Conservation (phyloP, 2,113 vertebrate genomes). For the Barnardius zonarius region DNA sequence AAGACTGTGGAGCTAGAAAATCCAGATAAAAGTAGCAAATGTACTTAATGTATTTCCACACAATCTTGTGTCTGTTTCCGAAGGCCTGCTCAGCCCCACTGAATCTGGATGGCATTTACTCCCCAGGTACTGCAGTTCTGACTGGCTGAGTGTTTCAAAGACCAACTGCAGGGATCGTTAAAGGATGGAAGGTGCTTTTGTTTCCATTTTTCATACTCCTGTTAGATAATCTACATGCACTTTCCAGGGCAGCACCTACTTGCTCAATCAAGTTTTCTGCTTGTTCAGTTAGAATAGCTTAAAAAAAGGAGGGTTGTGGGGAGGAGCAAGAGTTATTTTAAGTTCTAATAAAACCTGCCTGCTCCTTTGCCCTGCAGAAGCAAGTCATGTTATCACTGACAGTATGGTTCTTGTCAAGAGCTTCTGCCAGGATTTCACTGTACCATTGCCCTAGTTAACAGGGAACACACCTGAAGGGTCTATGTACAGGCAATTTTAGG, state of each 20-base stretch:
- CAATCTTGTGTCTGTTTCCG: slow-evolving; percentile 26
- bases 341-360: not conserved
- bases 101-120: not conserved
- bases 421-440: not conserved
- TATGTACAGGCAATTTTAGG: not conserved
- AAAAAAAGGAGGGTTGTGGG: not conserved
- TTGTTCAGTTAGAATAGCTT: not conserved
- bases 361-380: not conserved
- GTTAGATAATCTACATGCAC: not conserved
- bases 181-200: not conserved
- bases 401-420: not conserved
- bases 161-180: not conserved
- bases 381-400: not conserved
- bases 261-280: not conserved
- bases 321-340: not conserved
- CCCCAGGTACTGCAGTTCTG: not conserved
- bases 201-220: not conserved
- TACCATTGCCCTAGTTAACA: not conserved
- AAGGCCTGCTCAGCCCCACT: not conserved
- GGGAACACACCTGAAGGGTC: not conserved
- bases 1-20: not conserved
- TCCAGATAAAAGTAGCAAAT: not conserved
- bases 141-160: not conserved
- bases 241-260: not conserved
- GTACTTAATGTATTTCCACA: not conserved